Evolutionary conservation across 2,888 invertebrate species (phyloP).

Genomic region (Sphaerophoria rueppellii): DNA sequence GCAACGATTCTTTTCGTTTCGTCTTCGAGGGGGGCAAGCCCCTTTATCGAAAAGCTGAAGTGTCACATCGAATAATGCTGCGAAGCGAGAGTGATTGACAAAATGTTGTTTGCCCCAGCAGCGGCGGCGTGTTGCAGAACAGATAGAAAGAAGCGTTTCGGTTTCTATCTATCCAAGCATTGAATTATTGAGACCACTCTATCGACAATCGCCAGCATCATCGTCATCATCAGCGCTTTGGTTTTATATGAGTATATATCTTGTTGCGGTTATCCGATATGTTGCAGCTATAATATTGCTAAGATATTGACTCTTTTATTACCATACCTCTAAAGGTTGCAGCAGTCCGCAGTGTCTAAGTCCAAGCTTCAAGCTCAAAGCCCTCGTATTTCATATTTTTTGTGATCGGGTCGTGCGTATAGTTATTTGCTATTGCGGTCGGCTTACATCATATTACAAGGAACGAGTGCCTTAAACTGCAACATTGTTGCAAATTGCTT

Average conservation of each 20-base stretch:
- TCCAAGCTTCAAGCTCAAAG: slow-evolving; percentile 18
- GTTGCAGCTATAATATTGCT: slow-evolving; percentile 9
- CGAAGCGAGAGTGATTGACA: slow-evolving; percentile 68
- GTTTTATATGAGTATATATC: slow-evolving; percentile 22
- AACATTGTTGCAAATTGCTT: slow-evolving; percentile 68
- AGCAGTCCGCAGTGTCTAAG: not conserved
- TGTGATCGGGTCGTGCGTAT: slow-evolving; percentile 60
- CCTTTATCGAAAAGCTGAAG: slow-evolving; percentile 48
- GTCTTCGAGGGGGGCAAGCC: slow-evolving; percentile 10
- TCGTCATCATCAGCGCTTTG: slow-evolving; percentile 43
- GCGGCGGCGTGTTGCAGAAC: not conserved
- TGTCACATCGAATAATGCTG: slow-evolving; percentile 57
- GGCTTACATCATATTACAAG: slow-evolving; percentile 64
- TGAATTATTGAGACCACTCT: slow-evolving; percentile 62
- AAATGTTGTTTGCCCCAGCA: slow-evolving; percentile 56
- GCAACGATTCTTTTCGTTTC: not conserved
- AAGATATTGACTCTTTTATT: slow-evolving; percentile 2
- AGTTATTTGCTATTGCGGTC: slow-evolving; percentile 70
- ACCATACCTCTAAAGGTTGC: slow-evolving; percentile 2
- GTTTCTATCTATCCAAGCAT: slow-evolving; percentile 27
- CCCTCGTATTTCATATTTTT: slow-evolving; percentile 30
- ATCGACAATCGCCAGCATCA: slow-evolving; percentile 40
- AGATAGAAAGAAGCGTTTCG: slow-evolving; percentile 24
- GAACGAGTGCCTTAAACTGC: slow-evolving; percentile 60
- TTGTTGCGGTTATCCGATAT: slow-evolving; percentile 64